phyloP scores from a whole-genome alignment of 2,888 invertebrate species.

The Xestia ashworthii region DNA sequence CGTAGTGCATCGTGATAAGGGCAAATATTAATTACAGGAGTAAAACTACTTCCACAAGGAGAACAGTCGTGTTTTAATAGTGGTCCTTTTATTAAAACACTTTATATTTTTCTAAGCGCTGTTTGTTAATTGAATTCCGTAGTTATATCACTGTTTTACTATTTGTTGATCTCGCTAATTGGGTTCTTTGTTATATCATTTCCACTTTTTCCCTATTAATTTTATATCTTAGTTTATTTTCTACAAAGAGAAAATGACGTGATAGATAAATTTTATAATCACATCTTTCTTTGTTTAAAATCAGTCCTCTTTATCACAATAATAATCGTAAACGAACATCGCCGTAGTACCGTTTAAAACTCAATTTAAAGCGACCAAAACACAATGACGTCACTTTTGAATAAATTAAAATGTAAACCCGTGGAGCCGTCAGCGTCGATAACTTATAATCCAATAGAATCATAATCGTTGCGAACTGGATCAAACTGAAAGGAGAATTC shows the following conservation, averaged over 20 bases:
- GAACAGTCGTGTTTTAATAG: conserved; percentile 40
- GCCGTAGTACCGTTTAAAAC: neutral
- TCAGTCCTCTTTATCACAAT: neutral
- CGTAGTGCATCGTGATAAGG: conserved; percentile 24
- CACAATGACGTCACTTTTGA: conserved; percentile 27
- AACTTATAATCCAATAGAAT: conserved; percentile 50
- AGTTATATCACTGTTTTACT: neutral
- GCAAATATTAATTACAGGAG: conserved; percentile 19
- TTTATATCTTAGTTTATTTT: neutral
- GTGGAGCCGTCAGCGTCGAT: conserved; percentile 18
- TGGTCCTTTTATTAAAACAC: conserved; percentile 19
- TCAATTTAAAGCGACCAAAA: conserved; percentile 12
- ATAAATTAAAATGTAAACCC: conserved; percentile 42
- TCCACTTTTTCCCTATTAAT: neutral
- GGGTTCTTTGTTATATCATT: neutral
- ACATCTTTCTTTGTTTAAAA: neutral
- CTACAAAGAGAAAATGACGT: neutral
- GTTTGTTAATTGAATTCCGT: conserved; percentile 18
- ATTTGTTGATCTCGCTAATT: neutral
- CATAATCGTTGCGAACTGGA: conserved; percentile 45
- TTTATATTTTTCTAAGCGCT: conserved; percentile 24
- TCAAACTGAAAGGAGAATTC: conserved; percentile 32
- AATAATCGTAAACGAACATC: neutral
- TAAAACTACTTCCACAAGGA: conserved; percentile 21
- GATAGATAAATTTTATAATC: neutral